Conservation (phyloP, 2,888 invertebrate genomes). For the Nephrotoma guestfalica region DNA sequence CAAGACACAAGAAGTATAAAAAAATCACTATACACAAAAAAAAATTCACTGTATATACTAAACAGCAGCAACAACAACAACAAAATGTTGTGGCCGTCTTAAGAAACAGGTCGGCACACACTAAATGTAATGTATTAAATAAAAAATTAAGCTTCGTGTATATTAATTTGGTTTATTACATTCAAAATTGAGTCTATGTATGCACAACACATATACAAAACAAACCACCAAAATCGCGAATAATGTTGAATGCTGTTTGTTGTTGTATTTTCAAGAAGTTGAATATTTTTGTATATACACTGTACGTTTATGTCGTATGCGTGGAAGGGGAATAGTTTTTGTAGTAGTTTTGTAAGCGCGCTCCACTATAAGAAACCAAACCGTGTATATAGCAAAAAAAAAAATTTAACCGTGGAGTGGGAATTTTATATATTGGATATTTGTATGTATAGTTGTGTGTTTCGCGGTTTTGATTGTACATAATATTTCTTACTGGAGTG, state of each 20-base stretch:
- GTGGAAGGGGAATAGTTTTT: not conserved
- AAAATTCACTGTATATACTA: not conserved
- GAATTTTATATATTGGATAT: not conserved
- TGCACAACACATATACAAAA: not conserved
- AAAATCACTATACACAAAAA: not conserved
- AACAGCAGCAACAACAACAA: not conserved
- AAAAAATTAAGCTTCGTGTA: not conserved
- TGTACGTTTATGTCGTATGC: not conserved
- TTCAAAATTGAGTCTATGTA: not conserved
- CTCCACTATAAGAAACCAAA: not conserved
- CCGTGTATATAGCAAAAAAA: not conserved
- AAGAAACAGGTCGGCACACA: slow-evolving; percentile 35
- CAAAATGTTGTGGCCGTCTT: slow-evolving; percentile 25
- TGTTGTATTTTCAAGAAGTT: not conserved
- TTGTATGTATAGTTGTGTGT: not conserved
- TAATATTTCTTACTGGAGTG: not conserved
- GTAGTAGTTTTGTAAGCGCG: not conserved
- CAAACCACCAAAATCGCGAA: not conserved
- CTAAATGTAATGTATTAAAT: slow-evolving; percentile 19
- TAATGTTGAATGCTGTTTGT: not conserved
- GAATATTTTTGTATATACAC: not conserved
- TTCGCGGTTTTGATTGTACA: not conserved
- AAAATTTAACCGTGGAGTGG: not conserved
- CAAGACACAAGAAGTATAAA: not conserved
- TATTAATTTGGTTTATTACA: not conserved